Evolutionary conservation across 2,113 vertebrate genomes (phyloP).

Genomic region (Mastomys coucha): DNA sequence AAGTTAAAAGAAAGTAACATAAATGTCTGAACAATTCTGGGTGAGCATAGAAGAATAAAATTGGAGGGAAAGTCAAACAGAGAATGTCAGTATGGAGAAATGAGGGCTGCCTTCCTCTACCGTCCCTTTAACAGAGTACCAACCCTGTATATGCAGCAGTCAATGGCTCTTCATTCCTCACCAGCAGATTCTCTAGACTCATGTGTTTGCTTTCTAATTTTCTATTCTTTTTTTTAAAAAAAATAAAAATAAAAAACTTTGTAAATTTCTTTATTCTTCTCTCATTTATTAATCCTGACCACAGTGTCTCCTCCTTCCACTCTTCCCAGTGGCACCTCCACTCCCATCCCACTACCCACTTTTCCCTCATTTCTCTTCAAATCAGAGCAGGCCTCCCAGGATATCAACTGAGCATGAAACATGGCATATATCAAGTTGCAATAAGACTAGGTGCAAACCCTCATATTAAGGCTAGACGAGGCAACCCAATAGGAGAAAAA

Average conservation of each 20-base stretch:
- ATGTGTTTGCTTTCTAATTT: conserved; percentile 1
- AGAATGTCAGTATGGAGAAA: background rate
- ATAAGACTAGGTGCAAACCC: background rate
- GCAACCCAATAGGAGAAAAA: background rate
- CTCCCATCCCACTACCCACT: background rate
- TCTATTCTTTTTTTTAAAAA: background rate
- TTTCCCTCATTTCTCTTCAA: background rate
- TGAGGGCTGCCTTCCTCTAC: too few species aligned
- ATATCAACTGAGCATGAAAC: background rate
- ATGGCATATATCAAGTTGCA: background rate
- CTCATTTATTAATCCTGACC: background rate
- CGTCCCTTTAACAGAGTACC: background rate
- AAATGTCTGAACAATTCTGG: background rate
- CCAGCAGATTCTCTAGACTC: background rate
- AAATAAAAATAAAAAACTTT: too few species aligned
- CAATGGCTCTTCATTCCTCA: background rate
- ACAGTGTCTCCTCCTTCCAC: background rate
- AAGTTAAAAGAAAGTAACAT: background rate
- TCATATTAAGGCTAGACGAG: background rate
- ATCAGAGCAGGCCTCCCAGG: background rate
- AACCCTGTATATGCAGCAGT: background rate
- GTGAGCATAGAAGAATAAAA: background rate
- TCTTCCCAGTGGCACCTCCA: background rate
- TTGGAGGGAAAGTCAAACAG: background rate
- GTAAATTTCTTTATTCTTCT: background rate